phyloP scores from a whole-genome alignment of 2,797 vertebrate genomes.

The Tokudaia tokunoshimensis region DNA sequence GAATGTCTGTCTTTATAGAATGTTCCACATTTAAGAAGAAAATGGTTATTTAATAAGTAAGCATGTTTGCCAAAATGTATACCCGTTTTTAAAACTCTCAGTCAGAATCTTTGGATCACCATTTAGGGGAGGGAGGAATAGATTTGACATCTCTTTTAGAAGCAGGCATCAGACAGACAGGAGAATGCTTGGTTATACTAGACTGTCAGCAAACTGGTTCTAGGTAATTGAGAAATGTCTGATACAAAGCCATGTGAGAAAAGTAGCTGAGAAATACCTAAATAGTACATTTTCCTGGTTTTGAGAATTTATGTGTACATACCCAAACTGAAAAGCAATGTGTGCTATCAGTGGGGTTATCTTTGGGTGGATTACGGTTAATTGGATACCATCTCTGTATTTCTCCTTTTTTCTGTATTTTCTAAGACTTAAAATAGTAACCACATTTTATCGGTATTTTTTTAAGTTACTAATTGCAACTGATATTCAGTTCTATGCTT shows the following conservation, averaged over 20 bases:
- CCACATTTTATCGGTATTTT: constrained; percentile 20
- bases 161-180: background rate
- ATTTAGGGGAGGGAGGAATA: background rate
- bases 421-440: constrained; percentile 43
- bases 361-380: background rate
- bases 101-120: constrained; percentile 5
- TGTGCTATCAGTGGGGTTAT: background rate
- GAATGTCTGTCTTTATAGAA: background rate
- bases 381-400: background rate
- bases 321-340: background rate
- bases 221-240: constrained; percentile 35
- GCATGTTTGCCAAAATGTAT: constrained; percentile 36
- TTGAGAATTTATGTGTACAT: background rate
- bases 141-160: constrained; percentile 36
- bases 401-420: constrained; percentile 58
- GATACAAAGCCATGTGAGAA: constrained; percentile 32
- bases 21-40: constrained; percentile 18
- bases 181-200: background rate
- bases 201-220: background rate
- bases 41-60: background rate
- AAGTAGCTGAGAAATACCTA: background rate
- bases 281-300: background rate
- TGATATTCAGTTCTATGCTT: constrained; percentile 35
- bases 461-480: constrained; percentile 24
- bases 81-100: constrained; percentile 55